phyloP scores from a whole-genome alignment of 2,797 vertebrate genomes.

The Balearica regulorum region DNA sequence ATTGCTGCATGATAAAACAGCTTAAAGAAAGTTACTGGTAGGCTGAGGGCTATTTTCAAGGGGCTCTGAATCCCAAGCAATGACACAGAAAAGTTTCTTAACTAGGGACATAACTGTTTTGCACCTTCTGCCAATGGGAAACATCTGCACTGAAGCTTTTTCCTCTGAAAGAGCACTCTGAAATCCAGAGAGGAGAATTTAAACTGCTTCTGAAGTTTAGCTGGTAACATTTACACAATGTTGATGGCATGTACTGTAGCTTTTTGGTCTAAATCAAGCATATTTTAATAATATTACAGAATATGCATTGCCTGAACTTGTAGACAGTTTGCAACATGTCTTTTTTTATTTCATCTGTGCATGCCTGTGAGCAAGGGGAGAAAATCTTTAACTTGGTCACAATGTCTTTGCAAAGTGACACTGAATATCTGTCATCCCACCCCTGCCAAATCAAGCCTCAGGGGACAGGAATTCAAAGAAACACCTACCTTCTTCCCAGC shows the following conservation, averaged over 20 bases:
- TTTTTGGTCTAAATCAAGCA: background rate
- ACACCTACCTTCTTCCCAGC: rapidly evolving
- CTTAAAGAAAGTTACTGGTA: rapidly evolving
- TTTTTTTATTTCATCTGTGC: background rate
- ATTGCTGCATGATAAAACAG: background rate
- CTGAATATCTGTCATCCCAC: background rate
- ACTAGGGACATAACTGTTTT: background rate
- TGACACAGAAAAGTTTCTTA: background rate
- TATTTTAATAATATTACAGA: background rate
- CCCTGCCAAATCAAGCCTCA: background rate
- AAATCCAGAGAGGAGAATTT: background rate
- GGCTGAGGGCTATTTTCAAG: background rate
- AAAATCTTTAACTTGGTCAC: background rate
- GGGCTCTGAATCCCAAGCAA: background rate
- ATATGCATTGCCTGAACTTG: background rate
- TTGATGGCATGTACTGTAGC: background rate
- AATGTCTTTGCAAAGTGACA: background rate
- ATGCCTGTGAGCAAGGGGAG: background rate
- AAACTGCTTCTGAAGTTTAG: background rate
- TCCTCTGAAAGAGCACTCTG: background rate
- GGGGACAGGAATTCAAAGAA: background rate
- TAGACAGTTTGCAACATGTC: background rate
- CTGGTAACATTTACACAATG: background rate
- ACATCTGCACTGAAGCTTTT: background rate
- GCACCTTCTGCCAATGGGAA: background rate